phyloP scores from a whole-genome alignment of 1,140 invertebrate genomes.

The Pentalonia nigronervosa region DNA sequence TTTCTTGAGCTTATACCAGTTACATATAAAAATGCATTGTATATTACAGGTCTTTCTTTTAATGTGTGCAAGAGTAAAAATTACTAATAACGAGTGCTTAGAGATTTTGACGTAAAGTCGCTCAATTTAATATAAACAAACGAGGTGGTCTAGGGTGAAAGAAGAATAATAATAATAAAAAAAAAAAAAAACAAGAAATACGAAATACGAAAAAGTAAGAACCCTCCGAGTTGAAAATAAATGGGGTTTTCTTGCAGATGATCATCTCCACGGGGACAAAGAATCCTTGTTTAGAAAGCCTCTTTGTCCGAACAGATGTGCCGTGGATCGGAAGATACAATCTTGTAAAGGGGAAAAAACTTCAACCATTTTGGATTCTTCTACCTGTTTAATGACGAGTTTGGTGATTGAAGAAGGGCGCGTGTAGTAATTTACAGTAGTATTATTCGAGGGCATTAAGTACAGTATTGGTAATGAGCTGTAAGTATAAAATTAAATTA shows the following conservation, averaged over 20 bases:
- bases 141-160: constrained; percentile 24
- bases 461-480: neutral
- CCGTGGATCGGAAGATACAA: constrained; percentile 35
- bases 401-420: neutral
- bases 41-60: constrained; percentile 37
- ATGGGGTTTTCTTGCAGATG: constrained; percentile 49
- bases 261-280: constrained; percentile 54
- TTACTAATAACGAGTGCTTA: constrained; percentile 35
- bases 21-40: neutral
- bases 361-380: neutral
- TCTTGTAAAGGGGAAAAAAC: constrained; percentile 44
- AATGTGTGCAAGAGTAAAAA: neutral
- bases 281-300: constrained; percentile 49
- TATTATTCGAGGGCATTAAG: neutral
- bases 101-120: constrained; percentile 12
- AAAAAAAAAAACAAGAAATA: constrained; percentile 4
- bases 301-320: constrained; percentile 55
- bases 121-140: constrained; percentile 52
- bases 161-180: neutral
- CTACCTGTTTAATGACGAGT: constrained; percentile 35
- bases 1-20: neutral
- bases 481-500: neutral
- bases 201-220: constrained; percentile 39
- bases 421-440: neutral
- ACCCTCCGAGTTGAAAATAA: constrained; percentile 53